Percentiles rank a stretch among this genome's conserved stretches.
Conservation (phyloP, 1,140 invertebrate species). For the Macrotrachela quadricornifera region DNA sequence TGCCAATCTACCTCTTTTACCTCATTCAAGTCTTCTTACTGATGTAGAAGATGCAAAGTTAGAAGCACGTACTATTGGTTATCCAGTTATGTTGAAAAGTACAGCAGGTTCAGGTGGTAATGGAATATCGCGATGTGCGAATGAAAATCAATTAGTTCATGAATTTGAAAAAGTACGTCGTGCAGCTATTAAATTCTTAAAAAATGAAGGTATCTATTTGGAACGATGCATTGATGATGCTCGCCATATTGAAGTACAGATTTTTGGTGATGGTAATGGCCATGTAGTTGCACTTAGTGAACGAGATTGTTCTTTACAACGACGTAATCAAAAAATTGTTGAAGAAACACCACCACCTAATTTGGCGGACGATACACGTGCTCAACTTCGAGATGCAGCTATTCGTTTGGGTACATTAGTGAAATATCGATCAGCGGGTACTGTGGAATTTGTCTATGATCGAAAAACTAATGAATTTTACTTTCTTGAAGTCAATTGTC, state of each 20-base stretch:
- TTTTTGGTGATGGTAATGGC: conserved; percentile 66
- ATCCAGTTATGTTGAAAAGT: conserved; percentile 96
- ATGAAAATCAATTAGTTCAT: conserved; percentile 69
- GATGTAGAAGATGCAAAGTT: conserved; percentile 63
- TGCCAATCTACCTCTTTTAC: conserved; percentile 39
- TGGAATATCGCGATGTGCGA: conserved; percentile 88
- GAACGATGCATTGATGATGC: conserved; percentile 94
- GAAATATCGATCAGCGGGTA: conserved; percentile 81
- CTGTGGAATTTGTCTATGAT: conserved; percentile 88
- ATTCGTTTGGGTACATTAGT: conserved; percentile 69
- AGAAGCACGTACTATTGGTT: conserved; percentile 70
- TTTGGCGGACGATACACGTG: conserved; percentile 45
- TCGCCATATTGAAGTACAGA: conserved; percentile 91
- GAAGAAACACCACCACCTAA: conserved; percentile 91
- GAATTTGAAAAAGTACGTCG: conserved; percentile 73
- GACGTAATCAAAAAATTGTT: conserved; percentile 84
- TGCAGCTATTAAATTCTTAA: conserved; percentile 82
- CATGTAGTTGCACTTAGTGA: conserved; percentile 93
- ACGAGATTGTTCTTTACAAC: conserved; percentile 90
- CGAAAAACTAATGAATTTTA: conserved; percentile 60
- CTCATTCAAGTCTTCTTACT: conserved; percentile 47
- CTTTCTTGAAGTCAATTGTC: conserved; percentile 98
- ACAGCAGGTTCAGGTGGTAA: conserved; percentile 91
- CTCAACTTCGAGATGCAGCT: conserved; percentile 71
- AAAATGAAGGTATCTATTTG: conserved; percentile 92